These are phyloP conservation scores for Tapera naevia DNA, from an alignment of 2,797 vertebrate genomes.

Conservation along the genomic window DNA sequence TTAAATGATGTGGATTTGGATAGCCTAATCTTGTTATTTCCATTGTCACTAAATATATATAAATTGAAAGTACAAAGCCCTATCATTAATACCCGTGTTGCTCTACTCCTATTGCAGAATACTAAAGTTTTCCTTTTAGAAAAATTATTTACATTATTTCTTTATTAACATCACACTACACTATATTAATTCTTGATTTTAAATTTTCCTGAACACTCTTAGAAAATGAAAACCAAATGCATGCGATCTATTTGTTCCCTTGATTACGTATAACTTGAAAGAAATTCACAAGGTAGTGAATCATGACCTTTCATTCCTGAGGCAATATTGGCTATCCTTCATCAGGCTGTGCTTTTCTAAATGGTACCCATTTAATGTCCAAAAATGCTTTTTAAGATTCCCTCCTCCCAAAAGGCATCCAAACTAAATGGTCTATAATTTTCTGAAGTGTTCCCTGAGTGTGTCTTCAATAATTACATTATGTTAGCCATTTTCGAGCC, in stretches of 20 bases:
- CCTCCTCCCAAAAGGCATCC: constrained; percentile 74
- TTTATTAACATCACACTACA: neutral
- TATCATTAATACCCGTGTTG: constrained; percentile 9
- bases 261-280: constrained; percentile 69
- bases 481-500: constrained; percentile 74
- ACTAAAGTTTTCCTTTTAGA: constrained; percentile 20
- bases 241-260: constrained; percentile 58
- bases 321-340: constrained; percentile 68
- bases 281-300: constrained; percentile 71
- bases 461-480: constrained; percentile 79
- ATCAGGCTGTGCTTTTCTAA: constrained; percentile 79
- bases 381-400: constrained; percentile 79
- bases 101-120: constrained; percentile 16
- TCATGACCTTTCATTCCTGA: constrained; percentile 74
- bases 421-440: constrained; percentile 80
- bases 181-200: neutral
- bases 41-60: neutral
- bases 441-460: constrained; percentile 78
- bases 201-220: constrained; percentile 50
- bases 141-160: neutral
- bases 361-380: constrained; percentile 76
- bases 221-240: constrained; percentile 53
- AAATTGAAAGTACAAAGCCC: neutral
- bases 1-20: neutral
- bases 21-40: neutral